A percentile compares a stretch with the other conserved stretches of the same genome.
phyloP scores from a whole-genome alignment of 1,140 invertebrate species.

The Procambarus virginalis region DNA sequence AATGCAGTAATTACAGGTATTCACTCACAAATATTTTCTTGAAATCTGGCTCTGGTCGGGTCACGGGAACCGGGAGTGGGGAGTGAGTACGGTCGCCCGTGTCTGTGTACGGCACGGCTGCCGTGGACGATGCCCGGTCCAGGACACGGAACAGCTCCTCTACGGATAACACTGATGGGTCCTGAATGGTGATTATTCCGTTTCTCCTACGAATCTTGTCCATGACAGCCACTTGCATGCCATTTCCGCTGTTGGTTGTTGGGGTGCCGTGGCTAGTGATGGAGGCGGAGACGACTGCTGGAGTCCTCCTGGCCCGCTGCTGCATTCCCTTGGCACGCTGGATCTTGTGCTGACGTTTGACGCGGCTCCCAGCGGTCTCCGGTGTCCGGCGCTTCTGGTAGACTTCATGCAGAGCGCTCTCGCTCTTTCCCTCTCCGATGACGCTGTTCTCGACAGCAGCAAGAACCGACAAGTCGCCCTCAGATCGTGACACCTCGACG shows the following conservation, averaged over 20 bases:
- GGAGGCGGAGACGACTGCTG: not conserved
- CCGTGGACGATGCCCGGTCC: constrained; percentile 54
- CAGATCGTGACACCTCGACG: constrained; percentile 67
- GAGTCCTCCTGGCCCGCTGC: constrained; percentile 13
- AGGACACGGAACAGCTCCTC: constrained; percentile 69
- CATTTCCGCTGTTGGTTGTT: not conserved
- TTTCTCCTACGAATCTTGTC: constrained; percentile 64
- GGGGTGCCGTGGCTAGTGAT: not conserved
- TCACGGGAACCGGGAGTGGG: not conserved
- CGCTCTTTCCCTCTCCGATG: constrained; percentile 36
- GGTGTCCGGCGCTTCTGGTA: constrained; percentile 64
- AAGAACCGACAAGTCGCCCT: constrained; percentile 59
- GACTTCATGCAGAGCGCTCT: constrained; percentile 63
- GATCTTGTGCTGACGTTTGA: constrained; percentile 69
- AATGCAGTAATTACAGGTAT: constrained; percentile 42
- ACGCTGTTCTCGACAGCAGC: constrained; percentile 17
- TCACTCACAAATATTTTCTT: constrained; percentile 69
- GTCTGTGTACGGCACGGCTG: constrained; percentile 35
- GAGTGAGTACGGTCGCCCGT: not conserved
- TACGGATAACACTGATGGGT: constrained; percentile 68
- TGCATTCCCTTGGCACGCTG: constrained; percentile 69
- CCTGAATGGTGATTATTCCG: constrained; percentile 69
- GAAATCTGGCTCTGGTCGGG: constrained; percentile 38
- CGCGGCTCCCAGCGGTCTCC: constrained; percentile 55
- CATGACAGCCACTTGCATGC: constrained; percentile 66